Percentiles rank a stretch among this genome's conserved stretches.
Evolutionary conservation across 2,113 vertebrate genomes (phyloP).

Genomic region (Dolichallabes microphthalmus): DNA sequence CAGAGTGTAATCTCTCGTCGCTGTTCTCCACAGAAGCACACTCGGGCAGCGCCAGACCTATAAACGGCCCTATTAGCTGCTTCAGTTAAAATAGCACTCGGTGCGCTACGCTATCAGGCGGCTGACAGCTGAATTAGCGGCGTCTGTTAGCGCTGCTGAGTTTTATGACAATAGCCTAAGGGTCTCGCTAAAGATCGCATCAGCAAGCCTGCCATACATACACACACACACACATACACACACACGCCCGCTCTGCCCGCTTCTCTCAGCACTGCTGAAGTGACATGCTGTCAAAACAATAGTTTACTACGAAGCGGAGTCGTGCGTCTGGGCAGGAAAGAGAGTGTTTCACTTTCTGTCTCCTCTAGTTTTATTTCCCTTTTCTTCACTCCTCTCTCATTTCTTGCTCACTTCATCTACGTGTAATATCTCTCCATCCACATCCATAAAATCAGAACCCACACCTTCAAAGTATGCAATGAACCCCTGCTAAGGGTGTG

Average conservation of each 20-base stretch:
- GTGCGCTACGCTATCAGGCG: constrained; percentile 83
- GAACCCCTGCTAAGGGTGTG: constrained; percentile 37
- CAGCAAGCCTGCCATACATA: constrained; percentile 72
- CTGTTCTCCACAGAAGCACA: constrained; percentile 41
- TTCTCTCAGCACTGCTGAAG: constrained; percentile 95
- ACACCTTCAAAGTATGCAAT: constrained; percentile 29
- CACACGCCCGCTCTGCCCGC: constrained; percentile 62
- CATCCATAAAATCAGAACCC: not conserved
- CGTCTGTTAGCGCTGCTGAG: constrained; percentile 85
- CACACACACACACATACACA: not conserved
- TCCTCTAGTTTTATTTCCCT: constrained; percentile 15
- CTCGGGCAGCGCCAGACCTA: constrained; percentile 63
- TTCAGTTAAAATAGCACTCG: constrained; percentile 80
- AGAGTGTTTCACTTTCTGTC: constrained; percentile 68
- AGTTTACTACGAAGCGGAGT: constrained; percentile 81
- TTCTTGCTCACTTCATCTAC: not conserved
- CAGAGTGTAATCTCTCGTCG: constrained; percentile 32
- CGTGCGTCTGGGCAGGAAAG: constrained; percentile 75
- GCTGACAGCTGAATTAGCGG: constrained; percentile 97
- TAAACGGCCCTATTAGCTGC: constrained; percentile 78
- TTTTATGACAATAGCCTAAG: constrained; percentile 98
- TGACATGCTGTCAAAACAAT: constrained; percentile 96
- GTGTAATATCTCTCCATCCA: constrained; percentile 13
- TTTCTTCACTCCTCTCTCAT: not conserved
- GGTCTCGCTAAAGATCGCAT: constrained; percentile 94